Evolutionary conservation across 92 coral and sea anemone species (phyloP), one percentile per base, ranked within the genome.

Genomic region (Actinernus sp.): DNA sequence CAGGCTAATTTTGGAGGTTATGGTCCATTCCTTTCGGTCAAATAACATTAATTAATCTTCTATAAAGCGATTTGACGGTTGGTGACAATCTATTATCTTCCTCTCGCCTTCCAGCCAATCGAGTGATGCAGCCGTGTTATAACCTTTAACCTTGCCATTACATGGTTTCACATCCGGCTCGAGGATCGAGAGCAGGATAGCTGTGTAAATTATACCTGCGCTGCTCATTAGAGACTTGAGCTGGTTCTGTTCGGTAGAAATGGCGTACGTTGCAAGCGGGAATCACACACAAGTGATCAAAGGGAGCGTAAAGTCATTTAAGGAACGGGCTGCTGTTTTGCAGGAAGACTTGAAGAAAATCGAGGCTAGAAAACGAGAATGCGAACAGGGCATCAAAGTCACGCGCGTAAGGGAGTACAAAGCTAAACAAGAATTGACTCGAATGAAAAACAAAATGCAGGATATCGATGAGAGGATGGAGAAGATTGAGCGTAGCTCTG

Each of bases 261-360:
- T 70, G 78, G 78, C 78, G 26, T 70, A 55, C 31, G 57, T 55
- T 0, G 56, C 55, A 28, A 43, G 57, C 17, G 66, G 65, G 18
- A 30, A 33, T 4, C 66, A 44, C 27, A 55, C 43, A 29, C 18
- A 26, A 33, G 66, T 57, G 3, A 39, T 70, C 6, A 57, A 46
- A 16, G 53, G 54, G 0, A 58, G 66, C n/a, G 38, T 70, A 1
- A 32, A 57, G 49, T 56, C 78, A 2, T 70, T 70, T 36, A 70
- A 26, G 28, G 78, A 56, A 57, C 28, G 67, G 26, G 34, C 66
- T 0, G 22, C 43, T 0, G 57, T 55, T 14, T 4, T 70, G 9
- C 78, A 70, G 19, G 51, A 52, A 20, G 78, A 70, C 31, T 30
- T 70, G 19, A 57, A 70, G 21, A 66, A 70, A 53, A 55, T 55